Evolutionary conservation across 37 sponge, comb jelly and placozoan genomes (phyloP).

Genomic region (Cladorhizidae sp.): DNA sequence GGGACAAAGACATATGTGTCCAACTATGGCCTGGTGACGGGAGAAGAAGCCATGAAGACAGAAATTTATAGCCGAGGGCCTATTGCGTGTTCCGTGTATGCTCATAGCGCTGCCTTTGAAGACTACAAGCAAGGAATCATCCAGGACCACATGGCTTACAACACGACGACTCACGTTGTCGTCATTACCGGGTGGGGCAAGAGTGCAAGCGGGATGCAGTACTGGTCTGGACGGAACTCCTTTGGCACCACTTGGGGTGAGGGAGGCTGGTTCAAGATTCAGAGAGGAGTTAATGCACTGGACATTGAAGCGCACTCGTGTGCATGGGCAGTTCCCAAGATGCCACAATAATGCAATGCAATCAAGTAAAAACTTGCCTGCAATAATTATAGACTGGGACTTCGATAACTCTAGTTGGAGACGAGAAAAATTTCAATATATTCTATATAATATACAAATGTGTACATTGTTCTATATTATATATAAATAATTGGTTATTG

Average conservation of each 20-base stretch:
- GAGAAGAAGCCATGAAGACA: constrained; percentile 73
- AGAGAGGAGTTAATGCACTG: constrained; percentile 70
- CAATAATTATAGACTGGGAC: neutral
- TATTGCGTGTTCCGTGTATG: constrained; percentile 82
- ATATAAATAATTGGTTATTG: too few species aligned
- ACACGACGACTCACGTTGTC: constrained; percentile 77
- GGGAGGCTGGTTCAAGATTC: constrained; percentile 77
- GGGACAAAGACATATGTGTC: constrained; percentile 46
- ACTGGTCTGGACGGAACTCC: constrained; percentile 83
- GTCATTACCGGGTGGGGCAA: constrained; percentile 77
- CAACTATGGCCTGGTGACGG: constrained; percentile 64
- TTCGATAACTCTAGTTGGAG: neutral
- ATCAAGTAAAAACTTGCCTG: neutral
- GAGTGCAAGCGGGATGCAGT: constrained; percentile 46
- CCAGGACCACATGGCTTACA: constrained; percentile 50
- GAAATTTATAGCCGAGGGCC: constrained; percentile 81
- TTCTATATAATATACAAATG: neutral
- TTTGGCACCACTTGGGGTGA: constrained; percentile 87
- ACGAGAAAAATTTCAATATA: neutral
- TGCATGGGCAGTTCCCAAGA: constrained; percentile 73
- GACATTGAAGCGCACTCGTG: constrained; percentile 69
- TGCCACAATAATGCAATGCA: neutral
- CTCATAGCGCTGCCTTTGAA: constrained; percentile 66
- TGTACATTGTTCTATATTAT: neutral
- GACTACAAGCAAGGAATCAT: constrained; percentile 69